phyloP scores from a whole-genome alignment of 1,140 invertebrate species.

The Zophobas atratus region DNA sequence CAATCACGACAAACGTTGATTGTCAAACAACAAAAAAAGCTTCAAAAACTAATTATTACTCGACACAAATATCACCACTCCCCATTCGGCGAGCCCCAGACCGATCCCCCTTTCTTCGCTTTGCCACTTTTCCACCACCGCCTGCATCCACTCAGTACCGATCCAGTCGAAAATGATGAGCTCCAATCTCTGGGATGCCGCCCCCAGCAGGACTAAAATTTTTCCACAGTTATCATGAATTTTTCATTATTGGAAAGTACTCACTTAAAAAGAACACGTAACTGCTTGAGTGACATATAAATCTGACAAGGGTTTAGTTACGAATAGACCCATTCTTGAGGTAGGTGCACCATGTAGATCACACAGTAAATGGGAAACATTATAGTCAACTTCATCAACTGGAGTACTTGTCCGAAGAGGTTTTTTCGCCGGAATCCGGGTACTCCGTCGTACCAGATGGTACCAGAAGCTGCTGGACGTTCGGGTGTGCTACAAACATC shows the following conservation, averaged over 20 bases:
- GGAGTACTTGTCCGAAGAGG: constrained; percentile 77
- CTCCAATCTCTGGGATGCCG: constrained; percentile 90
- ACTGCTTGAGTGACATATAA: constrained; percentile 92
- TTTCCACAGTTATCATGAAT: too few relatives aligned
- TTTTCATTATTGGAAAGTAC: constrained; percentile 62
- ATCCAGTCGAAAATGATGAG: constrained; percentile 81
- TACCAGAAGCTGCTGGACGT: constrained; percentile 91
- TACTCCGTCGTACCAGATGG: constrained; percentile 94
- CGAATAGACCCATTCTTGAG: constrained; percentile 81
- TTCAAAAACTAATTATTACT: constrained; percentile 69
- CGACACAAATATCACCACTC: constrained; percentile 84
- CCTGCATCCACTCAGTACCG: constrained; percentile 77
- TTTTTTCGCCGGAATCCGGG: constrained; percentile 89
- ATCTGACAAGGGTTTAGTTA: constrained; percentile 96
- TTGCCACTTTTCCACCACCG: constrained; percentile 73
- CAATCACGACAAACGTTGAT: too few relatives aligned
- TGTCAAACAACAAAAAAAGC: background rate
- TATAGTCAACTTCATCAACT: constrained; percentile 82
- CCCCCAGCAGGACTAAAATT: constrained; percentile 82
- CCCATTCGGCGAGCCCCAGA: constrained; percentile 83
- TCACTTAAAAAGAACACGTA: constrained; percentile 93
- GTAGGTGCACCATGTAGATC: constrained; percentile 87
- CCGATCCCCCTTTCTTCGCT: constrained; percentile 82
- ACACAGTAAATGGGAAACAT: constrained; percentile 90
- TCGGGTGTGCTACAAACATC: constrained; percentile 93